These are phyloP conservation scores for Orius laevigatus DNA, from an alignment of 1,140 invertebrate genomes.

Conservation along the genomic window DNA sequence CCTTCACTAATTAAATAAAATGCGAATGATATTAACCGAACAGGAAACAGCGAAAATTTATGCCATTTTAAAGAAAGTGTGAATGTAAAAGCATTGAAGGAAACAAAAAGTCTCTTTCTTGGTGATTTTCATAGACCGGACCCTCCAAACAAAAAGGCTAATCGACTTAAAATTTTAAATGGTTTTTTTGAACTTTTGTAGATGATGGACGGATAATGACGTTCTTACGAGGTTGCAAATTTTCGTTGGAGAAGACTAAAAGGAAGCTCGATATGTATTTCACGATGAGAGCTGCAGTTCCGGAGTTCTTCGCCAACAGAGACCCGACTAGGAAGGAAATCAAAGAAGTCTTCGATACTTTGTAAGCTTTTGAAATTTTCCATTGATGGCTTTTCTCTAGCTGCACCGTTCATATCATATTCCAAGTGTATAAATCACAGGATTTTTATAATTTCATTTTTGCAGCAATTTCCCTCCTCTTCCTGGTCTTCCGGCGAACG, in stretches of 20 bases:
- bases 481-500: conserved; percentile 58
- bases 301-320: conserved; percentile 64
- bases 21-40: too few species aligned
- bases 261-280: conserved; percentile 67
- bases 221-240: conserved; percentile 67
- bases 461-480: conserved; percentile 55
- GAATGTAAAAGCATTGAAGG: too few species aligned
- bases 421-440: background rate
- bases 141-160: too few species aligned
- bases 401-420: background rate
- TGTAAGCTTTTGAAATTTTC: conserved; percentile 37
- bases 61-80: too few species aligned
- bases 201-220: conserved; percentile 56
- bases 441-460: conserved; percentile 16
- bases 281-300: conserved; percentile 63
- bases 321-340: conserved; percentile 52
- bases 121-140: too few species aligned
- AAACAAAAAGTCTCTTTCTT: too few species aligned
- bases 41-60: too few species aligned
- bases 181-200: too few species aligned
- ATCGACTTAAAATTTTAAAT: too few species aligned
- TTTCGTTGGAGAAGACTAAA: conserved; percentile 64
- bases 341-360: conserved; percentile 44
- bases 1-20: background rate
- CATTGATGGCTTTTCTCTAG: too few species aligned